Conservation (phyloP, 2,113 vertebrate genomes). For the Narcine bancroftii region DNA sequence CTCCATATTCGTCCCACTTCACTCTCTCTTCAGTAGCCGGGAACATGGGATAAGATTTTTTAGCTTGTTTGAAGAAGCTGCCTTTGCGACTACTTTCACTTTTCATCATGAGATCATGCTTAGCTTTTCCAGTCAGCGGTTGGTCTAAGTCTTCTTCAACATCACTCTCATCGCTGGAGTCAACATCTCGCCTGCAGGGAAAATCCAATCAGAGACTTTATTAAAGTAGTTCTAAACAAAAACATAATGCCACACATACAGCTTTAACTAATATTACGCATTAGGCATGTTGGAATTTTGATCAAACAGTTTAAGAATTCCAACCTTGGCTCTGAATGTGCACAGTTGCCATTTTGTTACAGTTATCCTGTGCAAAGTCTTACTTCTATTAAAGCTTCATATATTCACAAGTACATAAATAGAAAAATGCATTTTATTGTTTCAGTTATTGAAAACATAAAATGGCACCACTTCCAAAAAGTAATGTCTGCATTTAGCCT, state of each 20-base stretch:
- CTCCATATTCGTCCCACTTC: constrained; percentile 97
- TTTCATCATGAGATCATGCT: constrained; percentile 99
- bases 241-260: background rate
- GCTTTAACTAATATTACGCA: background rate
- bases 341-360: background rate
- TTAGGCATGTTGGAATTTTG: background rate
- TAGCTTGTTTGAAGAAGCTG: constrained; percentile 97
- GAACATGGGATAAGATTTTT: constrained; percentile 97
- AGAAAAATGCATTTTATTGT: background rate
- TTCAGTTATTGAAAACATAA: background rate
- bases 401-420: background rate
- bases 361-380: background rate
- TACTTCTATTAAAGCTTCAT: background rate
- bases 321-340: background rate
- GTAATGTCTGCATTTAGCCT: no score
- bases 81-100: constrained; percentile 88
- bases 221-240: background rate
- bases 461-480: no score
- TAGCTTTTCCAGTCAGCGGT: constrained; percentile 73
- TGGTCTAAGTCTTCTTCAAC: constrained; percentile 89
- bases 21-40: constrained; percentile 89
- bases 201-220: background rate
- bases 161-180: constrained; percentile 95
- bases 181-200: constrained; percentile 75
- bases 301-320: background rate